phyloP scores from a whole-genome alignment of 2,888 invertebrate genomes.

The Macaria notata region DNA sequence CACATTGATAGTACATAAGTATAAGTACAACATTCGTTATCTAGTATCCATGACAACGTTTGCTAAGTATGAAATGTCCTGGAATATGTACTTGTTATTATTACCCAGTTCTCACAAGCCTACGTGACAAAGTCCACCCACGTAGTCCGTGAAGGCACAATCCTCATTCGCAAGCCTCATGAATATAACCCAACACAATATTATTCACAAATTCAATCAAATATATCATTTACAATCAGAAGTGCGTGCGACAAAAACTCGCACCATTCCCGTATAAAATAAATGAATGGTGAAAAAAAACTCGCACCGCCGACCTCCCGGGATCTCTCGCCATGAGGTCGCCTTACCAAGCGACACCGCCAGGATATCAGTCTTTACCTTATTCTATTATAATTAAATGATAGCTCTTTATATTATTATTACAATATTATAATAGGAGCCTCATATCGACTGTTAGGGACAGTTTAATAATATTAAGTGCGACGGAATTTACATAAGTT shows the following conservation, averaged over 20 bases:
- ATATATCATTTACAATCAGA: constrained; percentile 30
- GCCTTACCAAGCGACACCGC: constrained; percentile 23
- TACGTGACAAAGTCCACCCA: constrained; percentile 20
- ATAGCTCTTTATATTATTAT: constrained; percentile 28
- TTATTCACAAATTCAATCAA: constrained; percentile 39
- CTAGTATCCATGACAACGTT: too few relatives aligned
- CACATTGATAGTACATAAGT: not conserved
- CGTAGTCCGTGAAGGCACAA: constrained; percentile 21
- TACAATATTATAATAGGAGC: constrained; percentile 19
- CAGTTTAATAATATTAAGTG: constrained; percentile 18
- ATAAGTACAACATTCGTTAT: too few relatives aligned
- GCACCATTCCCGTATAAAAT: constrained; percentile 29
- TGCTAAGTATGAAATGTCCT: too few relatives aligned
- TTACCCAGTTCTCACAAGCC: not conserved
- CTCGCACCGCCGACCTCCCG: constrained; percentile 56
- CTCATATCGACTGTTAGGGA: constrained; percentile 14
- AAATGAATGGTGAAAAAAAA: constrained; percentile 40
- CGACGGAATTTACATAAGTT: constrained; percentile 24
- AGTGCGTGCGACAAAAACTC: constrained; percentile 55
- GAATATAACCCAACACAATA: constrained; percentile 28
- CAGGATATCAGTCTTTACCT: constrained; percentile 24
- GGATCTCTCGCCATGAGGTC: constrained; percentile 47
- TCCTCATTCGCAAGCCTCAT: constrained; percentile 23
- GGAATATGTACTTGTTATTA: too few relatives aligned
- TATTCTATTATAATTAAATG: constrained; percentile 30